These are phyloP conservation scores for Atherinomorus stipes DNA, from an alignment of 2,113 vertebrate species.

Conservation along the genomic window DNA sequence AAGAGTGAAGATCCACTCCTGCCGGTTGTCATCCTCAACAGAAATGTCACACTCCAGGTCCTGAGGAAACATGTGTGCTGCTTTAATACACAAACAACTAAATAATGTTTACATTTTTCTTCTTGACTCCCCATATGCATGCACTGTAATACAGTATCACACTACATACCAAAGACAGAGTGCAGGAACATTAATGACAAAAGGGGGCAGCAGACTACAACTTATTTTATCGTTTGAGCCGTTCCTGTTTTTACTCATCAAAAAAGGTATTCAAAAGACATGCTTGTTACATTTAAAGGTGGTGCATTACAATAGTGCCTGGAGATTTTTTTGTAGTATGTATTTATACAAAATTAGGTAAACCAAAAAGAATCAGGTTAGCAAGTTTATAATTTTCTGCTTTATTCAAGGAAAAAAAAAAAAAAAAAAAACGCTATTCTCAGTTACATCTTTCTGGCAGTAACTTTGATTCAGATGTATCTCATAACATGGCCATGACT, in stretches of 20 bases:
- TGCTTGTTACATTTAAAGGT: neutral
- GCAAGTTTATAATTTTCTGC: neutral
- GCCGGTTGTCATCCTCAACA: slow-evolving; percentile 84
- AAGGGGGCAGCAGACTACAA: slow-evolving; percentile 47
- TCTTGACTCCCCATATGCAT: neutral
- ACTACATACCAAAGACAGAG: neutral
- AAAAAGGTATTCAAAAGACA: neutral
- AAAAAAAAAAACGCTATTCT: slow-evolving; percentile 47
- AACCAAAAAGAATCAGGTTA: neutral
- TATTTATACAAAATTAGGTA: neutral
- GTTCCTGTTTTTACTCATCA: neutral
- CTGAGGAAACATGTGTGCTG: slow-evolving; percentile 61
- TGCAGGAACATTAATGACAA: neutral
- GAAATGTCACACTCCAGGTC: slow-evolving; percentile 87
- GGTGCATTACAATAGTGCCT: slow-evolving; percentile 1
- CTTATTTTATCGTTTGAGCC: neutral
- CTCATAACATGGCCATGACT: slow-evolving; percentile 66
- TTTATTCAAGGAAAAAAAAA: slow-evolving; percentile 27
- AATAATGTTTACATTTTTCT: neutral
- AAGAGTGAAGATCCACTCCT: slow-evolving; percentile 90
- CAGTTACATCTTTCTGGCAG: slow-evolving; percentile 56
- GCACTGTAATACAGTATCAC: neutral
- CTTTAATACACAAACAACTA: neutral
- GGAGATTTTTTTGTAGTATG: neutral
- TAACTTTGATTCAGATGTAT: slow-evolving; percentile 54